Percentiles rank a stretch among this genome's conserved stretches.
Conservation (phyloP, 2,888 invertebrate genomes). For the Minunthozetes semirufus region DNA sequence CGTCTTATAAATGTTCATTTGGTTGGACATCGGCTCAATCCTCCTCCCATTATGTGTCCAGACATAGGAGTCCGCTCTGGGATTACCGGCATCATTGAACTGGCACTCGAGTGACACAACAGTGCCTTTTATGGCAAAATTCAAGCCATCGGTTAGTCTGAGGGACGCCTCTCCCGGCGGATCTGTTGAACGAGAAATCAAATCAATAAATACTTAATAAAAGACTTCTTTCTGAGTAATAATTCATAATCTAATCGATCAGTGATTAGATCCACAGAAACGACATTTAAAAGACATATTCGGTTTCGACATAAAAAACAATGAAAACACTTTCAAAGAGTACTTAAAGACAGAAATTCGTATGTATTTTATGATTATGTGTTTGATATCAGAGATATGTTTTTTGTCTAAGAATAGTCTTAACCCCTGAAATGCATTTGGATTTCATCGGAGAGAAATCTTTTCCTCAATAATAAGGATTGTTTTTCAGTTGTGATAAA, state of each 20-base stretch:
- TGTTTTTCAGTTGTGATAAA: too few relatives aligned
- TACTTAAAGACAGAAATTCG: too few relatives aligned
- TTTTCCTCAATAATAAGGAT: too few relatives aligned
- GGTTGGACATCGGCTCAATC: constrained; percentile 23
- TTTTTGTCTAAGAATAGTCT: too few relatives aligned
- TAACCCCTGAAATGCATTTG: too few relatives aligned
- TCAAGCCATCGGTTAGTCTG: constrained; percentile 45
- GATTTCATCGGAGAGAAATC: too few relatives aligned
- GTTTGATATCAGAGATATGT: too few relatives aligned
- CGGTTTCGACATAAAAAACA: too few relatives aligned
- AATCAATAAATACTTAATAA: constrained; percentile 64
- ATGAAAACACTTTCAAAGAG: too few relatives aligned
- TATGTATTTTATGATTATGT: too few relatives aligned
- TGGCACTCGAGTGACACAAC: constrained; percentile 74
- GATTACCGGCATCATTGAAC: constrained; percentile 74
- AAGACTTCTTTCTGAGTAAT: constrained; percentile 24
- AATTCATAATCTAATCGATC: constrained; percentile 1
- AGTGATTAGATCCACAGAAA: too few relatives aligned
- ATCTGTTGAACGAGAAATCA: constrained; percentile 52
- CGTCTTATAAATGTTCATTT: constrained; percentile 24
- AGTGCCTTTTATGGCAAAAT: constrained; percentile 69
- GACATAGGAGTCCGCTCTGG: constrained; percentile 50
- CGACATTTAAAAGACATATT: too few relatives aligned
- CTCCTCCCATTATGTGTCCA: constrained; percentile 40
- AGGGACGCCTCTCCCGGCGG: constrained; percentile 43